phyloP scores from a whole-genome alignment of 2,888 invertebrate genomes.

The Ichneumoninae sp. region DNA sequence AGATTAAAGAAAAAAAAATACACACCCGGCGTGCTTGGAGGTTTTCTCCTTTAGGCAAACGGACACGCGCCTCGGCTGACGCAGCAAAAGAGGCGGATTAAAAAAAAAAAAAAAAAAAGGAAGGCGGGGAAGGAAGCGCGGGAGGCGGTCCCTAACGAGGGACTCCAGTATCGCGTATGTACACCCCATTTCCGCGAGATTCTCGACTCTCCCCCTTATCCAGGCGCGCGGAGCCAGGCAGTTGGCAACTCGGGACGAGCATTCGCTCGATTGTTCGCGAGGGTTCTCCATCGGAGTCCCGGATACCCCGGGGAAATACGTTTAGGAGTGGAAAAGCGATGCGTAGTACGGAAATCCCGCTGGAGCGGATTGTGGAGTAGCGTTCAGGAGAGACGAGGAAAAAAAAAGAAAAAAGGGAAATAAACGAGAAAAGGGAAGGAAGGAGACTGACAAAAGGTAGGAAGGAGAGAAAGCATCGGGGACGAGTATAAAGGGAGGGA shows the following conservation, averaged over 20 bases:
- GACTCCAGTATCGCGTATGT: conserved; percentile 68
- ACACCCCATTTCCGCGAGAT: conserved; percentile 47
- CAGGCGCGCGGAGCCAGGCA: conserved; percentile 10
- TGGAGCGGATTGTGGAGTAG: conserved; percentile 46
- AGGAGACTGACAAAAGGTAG: neutral
- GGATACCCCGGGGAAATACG: conserved; percentile 69
- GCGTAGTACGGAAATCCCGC: conserved; percentile 38
- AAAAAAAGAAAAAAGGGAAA: conserved; percentile 18
- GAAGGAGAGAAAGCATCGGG: neutral
- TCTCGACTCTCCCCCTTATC: conserved; percentile 27
- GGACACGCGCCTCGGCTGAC: conserved; percentile 50
- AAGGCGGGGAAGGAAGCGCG: conserved; percentile 22
- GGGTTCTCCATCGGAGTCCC: conserved; percentile 43
- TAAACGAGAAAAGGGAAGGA: conserved; percentile 6
- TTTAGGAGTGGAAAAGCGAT: conserved; percentile 63
- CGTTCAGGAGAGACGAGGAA: conserved; percentile 31
- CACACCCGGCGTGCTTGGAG: conserved; percentile 1
- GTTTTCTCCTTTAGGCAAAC: conserved; percentile 9
- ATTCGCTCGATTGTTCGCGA: conserved; percentile 50
- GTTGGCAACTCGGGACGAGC: conserved; percentile 39
- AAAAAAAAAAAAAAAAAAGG: conserved; percentile 25
- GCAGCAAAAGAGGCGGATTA: conserved; percentile 42
- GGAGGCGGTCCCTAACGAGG: conserved; percentile 61
- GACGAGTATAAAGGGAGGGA: neutral
- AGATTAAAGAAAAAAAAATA: conserved; percentile 1